Conservation (phyloP, 2,797 vertebrate species). For the Malacoctenus gilli region DNA sequence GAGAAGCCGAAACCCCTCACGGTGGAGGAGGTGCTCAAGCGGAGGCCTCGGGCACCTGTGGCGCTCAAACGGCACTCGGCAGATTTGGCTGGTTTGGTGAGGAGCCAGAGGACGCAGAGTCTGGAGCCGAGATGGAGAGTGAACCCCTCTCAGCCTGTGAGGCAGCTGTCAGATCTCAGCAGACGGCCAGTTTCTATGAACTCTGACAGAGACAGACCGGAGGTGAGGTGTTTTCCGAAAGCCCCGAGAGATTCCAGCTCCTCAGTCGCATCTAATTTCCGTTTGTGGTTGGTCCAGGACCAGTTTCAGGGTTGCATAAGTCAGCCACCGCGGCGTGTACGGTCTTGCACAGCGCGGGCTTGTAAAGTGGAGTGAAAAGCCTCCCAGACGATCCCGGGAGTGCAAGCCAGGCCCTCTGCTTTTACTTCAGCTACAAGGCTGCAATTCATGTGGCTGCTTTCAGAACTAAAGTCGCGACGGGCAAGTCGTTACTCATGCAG, state of each 20-base stretch:
- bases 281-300: neutral
- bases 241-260: neutral
- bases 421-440: constrained; percentile 28
- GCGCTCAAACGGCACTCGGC: constrained; percentile 17
- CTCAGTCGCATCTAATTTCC: neutral
- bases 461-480: constrained; percentile 21
- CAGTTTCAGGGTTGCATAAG: constrained; percentile 25
- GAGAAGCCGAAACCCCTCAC: neutral
- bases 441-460: constrained; percentile 18
- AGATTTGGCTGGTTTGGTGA: neutral
- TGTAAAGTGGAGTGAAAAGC: constrained; percentile 13
- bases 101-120: constrained; percentile 50
- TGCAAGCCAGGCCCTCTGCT: constrained; percentile 24
- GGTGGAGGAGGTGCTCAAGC: constrained; percentile 20
- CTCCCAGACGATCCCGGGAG: constrained; percentile 24
- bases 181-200: constrained; percentile 20
- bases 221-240: constrained; percentile 57
- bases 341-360: constrained; percentile 35
- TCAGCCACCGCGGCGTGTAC: constrained; percentile 42
- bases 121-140: constrained; percentile 1
- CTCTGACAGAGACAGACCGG: constrained; percentile 11
- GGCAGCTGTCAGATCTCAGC: constrained; percentile 16
- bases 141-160: neutral
- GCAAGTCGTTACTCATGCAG: constrained; percentile 48
- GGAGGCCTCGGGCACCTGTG: constrained; percentile 15